Conservation (phyloP, 1,140 invertebrate genomes). For the Polypedilum vanderplanki region DNA sequence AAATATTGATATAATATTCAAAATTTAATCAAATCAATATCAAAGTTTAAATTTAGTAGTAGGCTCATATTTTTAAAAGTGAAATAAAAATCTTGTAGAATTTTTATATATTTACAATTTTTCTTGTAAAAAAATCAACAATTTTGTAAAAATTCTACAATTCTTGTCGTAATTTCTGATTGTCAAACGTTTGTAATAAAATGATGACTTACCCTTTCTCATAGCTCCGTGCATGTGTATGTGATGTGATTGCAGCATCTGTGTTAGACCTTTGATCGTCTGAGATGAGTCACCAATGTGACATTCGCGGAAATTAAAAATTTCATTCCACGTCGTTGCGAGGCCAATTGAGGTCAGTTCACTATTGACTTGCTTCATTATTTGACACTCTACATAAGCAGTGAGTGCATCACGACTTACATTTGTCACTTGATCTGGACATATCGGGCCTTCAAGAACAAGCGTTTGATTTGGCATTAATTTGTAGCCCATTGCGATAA, state of each 20-base stretch:
- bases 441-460: constrained; percentile 62
- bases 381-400: constrained; percentile 83
- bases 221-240: constrained; percentile 36
- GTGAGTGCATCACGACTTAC: constrained; percentile 76
- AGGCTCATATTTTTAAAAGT: no score
- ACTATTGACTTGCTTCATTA: constrained; percentile 53
- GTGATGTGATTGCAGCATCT: constrained; percentile 36
- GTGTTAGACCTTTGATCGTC: constrained; percentile 38
- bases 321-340: constrained; percentile 56
- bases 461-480: constrained; percentile 45
- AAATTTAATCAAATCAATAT: no score
- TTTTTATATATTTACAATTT: no score
- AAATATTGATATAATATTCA: no score
- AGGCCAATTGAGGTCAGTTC: constrained; percentile 36
- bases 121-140: no score
- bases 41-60: no score
- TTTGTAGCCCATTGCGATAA: constrained; percentile 75
- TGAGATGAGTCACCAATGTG: constrained; percentile 45
- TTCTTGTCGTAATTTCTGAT: neutral
- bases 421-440: constrained; percentile 68
- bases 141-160: no score
- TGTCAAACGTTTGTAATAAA: neutral
- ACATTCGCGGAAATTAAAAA: constrained; percentile 57
- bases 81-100: no score
- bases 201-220: neutral